These are phyloP conservation scores for Crematogaster levior DNA, from an alignment of 2,888 invertebrate species.

Conservation along the genomic window DNA sequence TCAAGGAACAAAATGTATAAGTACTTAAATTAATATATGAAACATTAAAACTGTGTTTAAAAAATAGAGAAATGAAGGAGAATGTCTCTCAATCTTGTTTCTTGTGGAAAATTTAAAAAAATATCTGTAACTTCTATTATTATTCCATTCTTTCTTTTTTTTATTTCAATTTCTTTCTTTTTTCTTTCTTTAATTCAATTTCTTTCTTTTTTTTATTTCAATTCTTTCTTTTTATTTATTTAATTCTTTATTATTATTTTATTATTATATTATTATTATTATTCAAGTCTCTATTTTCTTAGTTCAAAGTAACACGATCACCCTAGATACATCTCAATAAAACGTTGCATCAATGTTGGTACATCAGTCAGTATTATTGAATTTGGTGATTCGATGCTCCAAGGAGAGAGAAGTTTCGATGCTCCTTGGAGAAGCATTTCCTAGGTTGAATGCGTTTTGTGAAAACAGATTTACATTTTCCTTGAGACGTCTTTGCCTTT, in stretches of 20 bases:
- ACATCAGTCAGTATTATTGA: neutral
- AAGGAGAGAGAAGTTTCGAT: no score
- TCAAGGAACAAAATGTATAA: conserved; percentile 10
- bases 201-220: no score
- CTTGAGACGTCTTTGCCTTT: conserved; percentile 39
- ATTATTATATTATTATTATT: no score
- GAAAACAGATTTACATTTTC: conserved; percentile 28
- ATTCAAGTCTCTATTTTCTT: neutral
- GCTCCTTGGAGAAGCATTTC: no score
- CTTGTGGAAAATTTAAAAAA: neutral
- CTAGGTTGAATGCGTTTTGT: neutral
- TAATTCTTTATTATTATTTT: no score
- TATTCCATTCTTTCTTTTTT: no score
- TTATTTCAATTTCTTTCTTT: no score
- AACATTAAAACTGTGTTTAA: neutral
- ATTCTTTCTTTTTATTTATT: no score
- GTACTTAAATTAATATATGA: neutral
- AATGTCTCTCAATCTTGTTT: neutral
- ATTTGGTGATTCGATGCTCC: neutral
- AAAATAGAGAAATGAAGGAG: neutral
- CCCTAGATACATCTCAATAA: neutral
- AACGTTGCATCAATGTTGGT: neutral
- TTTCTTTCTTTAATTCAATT: no score
- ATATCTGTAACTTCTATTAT: neutral
- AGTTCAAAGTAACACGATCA: neutral